A percentile compares a stretch with the other conserved stretches of the same genome.
phyloP scores from a whole-genome alignment of 2,888 invertebrate genomes.

The Callinectes sapidus region DNA sequence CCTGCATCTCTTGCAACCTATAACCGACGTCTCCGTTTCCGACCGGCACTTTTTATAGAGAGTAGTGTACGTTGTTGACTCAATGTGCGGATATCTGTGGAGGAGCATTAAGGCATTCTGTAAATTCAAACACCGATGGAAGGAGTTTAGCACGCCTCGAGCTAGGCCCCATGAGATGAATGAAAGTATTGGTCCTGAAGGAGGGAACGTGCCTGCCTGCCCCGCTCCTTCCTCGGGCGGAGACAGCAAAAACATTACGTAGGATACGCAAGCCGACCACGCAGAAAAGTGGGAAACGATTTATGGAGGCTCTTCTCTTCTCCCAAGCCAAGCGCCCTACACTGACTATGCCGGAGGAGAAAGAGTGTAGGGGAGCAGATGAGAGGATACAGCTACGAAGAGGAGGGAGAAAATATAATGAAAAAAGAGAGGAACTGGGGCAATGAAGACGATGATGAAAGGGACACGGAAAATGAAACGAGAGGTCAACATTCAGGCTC shows the following conservation, averaged over 20 bases:
- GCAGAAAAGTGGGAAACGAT: conserved; percentile 53
- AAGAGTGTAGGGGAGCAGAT: background rate
- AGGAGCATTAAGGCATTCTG: background rate
- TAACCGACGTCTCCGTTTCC: background rate
- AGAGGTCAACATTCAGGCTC: conserved; percentile 20
- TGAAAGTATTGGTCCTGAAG: conserved; percentile 41
- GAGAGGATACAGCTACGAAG: conserved; percentile 11
- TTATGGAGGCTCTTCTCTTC: conserved; percentile 44
- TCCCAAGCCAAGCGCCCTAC: background rate
- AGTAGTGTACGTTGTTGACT: background rate
- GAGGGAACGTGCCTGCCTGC: background rate
- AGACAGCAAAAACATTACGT: conserved; percentile 51
- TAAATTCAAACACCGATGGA: conserved; percentile 25
- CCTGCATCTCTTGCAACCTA: background rate
- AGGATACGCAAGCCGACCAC: conserved; percentile 47
- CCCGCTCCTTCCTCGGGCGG: background rate
- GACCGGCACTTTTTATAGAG: background rate
- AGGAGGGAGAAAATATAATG: conserved; percentile 2
- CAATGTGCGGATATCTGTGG: background rate
- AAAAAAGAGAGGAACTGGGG: background rate
- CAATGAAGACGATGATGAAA: conserved; percentile 13
- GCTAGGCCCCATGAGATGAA: conserved; percentile 4
- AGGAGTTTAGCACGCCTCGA: background rate
- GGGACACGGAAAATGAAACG: background rate
- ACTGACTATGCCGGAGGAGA: background rate